A percentile compares a stretch with the other conserved stretches of the same genome.
Evolutionary conservation across 2,888 invertebrate species (phyloP).

Genomic region (Osedax frankpressi): DNA sequence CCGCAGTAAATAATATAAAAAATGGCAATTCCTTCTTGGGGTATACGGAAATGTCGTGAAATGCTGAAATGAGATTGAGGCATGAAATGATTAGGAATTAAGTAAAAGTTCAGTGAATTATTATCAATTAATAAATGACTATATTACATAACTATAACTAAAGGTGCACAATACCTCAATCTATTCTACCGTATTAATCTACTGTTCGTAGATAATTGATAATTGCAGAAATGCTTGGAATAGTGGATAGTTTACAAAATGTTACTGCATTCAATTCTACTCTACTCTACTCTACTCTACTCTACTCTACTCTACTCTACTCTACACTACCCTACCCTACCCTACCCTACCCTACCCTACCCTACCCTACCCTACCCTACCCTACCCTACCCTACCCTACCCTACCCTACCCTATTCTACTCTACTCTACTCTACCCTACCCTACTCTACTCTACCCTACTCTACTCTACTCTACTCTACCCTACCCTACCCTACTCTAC

Average conservation of each 20-base stretch:
- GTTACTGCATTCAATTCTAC: not conserved
- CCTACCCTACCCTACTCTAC: not conserved
- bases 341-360: slow-evolving; percentile 5
- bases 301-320: slow-evolving; percentile 3
- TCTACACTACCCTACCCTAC: not conserved
- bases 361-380: not conserved
- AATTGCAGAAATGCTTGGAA: no score
- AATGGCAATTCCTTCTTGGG: slow-evolving; percentile 83
- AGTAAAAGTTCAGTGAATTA: no score
- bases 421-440: not conserved
- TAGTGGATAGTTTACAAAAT: no score
- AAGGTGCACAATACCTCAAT: no score
- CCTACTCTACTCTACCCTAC: not conserved
- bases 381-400: not conserved
- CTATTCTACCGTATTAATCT: no score
- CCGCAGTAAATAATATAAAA: slow-evolving; percentile 79
- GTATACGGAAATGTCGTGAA: slow-evolving; percentile 80
- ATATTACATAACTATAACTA: no score
- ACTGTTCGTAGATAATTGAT: no score
- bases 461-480: not conserved
- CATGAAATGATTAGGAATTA: no score
- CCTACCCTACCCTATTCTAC: slow-evolving; percentile 7
- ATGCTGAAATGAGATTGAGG: no score
- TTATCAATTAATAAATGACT: no score
- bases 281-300: not conserved